Conservation (phyloP, 2,888 invertebrate genomes). For the Carpatolechia fugitivella region DNA sequence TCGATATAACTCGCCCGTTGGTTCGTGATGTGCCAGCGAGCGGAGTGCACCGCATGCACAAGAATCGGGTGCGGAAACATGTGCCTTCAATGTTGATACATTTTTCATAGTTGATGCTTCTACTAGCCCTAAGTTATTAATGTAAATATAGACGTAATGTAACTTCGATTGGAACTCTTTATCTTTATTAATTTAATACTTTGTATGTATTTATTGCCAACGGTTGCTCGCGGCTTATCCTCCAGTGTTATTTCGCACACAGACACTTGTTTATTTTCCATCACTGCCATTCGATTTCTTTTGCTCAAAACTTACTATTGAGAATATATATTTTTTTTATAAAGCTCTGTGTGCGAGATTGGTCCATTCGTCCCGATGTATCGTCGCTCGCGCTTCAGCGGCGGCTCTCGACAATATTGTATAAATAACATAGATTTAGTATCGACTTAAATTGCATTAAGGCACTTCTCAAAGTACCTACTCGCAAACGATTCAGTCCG, state of each 20-base stretch:
- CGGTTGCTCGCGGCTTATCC: conserved; percentile 38
- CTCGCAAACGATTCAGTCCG: conserved; percentile 13
- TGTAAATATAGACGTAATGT: conserved; percentile 63
- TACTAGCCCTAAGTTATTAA: conserved; percentile 69
- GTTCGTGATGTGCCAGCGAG: not conserved
- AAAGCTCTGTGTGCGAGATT: conserved; percentile 45
- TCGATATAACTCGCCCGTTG: not conserved
- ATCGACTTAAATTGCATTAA: conserved; percentile 60
- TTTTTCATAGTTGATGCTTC: conserved; percentile 77
- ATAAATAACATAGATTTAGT: conserved; percentile 61
- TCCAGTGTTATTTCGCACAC: conserved; percentile 8
- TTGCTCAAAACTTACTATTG: conserved; percentile 3
- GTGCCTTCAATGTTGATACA: conserved; percentile 79
- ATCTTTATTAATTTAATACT: conserved; percentile 72
- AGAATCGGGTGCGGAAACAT: conserved; percentile 76
- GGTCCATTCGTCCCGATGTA: conserved; percentile 39
- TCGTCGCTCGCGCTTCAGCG: conserved; percentile 32
- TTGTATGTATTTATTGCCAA: conserved; percentile 66
- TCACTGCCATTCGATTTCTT: conserved; percentile 2
- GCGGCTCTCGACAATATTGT: conserved; percentile 44
- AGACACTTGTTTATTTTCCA: not conserved
- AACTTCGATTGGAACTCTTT: conserved; percentile 57
- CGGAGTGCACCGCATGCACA: conserved; percentile 38
- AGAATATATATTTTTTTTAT: too few relatives aligned
- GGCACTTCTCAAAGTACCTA: conserved; percentile 64